Percentiles rank a stretch among this genome's conserved stretches.
These are phyloP conservation scores for Xestia xanthographa DNA, from an alignment of 2,888 invertebrate genomes.

Conservation along the genomic window DNA sequence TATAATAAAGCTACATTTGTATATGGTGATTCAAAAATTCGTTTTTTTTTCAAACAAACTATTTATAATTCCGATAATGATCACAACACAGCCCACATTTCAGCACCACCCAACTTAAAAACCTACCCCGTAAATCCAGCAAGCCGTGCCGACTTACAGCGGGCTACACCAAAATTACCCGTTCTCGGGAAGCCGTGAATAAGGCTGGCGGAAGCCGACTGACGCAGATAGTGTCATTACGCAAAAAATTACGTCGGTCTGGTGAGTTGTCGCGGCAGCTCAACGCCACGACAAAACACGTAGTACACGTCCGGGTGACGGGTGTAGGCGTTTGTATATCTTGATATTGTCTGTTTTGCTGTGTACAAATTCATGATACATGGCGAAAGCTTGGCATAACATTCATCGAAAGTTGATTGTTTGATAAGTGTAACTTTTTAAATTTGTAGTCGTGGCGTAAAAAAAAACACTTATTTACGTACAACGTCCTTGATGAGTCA, in stretches of 20 bases:
- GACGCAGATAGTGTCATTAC: constrained; percentile 62
- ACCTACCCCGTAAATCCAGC: constrained; percentile 43
- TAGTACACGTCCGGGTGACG: constrained; percentile 40
- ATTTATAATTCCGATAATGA: not conserved
- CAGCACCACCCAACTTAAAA: constrained; percentile 18
- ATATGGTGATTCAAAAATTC: not conserved
- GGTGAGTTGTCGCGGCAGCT: constrained; percentile 54
- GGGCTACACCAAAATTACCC: constrained; percentile 55
- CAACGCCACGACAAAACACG: constrained; percentile 56
- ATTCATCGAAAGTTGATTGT: not conserved
- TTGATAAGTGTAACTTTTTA: too few species aligned
- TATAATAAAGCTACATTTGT: too few species aligned
- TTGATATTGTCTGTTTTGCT: constrained; percentile 30
- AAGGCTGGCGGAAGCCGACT: constrained; percentile 57
- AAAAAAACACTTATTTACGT: not conserved
- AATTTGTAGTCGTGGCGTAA: too few species aligned
- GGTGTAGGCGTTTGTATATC: constrained; percentile 23
- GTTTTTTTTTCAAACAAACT: not conserved
- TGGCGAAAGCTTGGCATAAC: not conserved
- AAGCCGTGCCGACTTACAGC: constrained; percentile 32
- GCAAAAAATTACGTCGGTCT: constrained; percentile 57
- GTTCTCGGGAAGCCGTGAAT: constrained; percentile 59
- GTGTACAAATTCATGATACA: not conserved
- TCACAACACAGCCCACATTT: constrained; percentile 1
- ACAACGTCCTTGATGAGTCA: not conserved